Percentiles rank a stretch among this genome's conserved stretches.
Evolutionary conservation across 2,113 vertebrate species (phyloP).

Genomic region (Caretta caretta): DNA sequence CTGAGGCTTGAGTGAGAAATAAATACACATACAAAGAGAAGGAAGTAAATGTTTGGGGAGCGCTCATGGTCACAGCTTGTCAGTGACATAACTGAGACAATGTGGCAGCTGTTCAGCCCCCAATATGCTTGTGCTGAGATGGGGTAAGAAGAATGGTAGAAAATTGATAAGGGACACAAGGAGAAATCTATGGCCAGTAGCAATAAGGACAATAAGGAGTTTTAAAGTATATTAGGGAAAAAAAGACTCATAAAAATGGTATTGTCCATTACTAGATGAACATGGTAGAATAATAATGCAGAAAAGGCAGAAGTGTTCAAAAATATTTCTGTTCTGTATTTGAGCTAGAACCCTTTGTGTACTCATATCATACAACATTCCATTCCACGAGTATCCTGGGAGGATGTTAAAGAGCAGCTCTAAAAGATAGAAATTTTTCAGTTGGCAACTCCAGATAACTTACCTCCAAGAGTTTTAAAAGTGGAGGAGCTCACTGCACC

Average conservation of each 20-base stretch:
- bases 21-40: not conserved
- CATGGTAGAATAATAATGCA: not conserved
- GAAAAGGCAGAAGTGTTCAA: too few species aligned
- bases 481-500: too few species aligned
- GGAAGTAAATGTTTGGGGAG: not conserved
- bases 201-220: too few species aligned
- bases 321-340: not conserved
- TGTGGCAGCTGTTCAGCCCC: not conserved
- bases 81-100: not conserved
- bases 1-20: not conserved
- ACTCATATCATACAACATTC: not conserved
- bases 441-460: too few species aligned
- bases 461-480: too few species aligned
- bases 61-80: not conserved
- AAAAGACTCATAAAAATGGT: not conserved
- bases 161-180: not conserved
- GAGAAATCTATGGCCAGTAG: too few species aligned
- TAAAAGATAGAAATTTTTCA: too few species aligned
- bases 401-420: too few species aligned
- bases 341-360: not conserved
- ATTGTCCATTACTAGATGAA: not conserved
- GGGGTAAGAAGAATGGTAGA: not conserved
- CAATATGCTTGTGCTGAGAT: not conserved
- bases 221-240: not conserved
- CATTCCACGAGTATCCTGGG: too few species aligned